Percentiles rank a stretch among this genome's conserved stretches.
Evolutionary conservation across 1,140 invertebrate species (phyloP).

Genomic region (Penaeus vannamei): DNA sequence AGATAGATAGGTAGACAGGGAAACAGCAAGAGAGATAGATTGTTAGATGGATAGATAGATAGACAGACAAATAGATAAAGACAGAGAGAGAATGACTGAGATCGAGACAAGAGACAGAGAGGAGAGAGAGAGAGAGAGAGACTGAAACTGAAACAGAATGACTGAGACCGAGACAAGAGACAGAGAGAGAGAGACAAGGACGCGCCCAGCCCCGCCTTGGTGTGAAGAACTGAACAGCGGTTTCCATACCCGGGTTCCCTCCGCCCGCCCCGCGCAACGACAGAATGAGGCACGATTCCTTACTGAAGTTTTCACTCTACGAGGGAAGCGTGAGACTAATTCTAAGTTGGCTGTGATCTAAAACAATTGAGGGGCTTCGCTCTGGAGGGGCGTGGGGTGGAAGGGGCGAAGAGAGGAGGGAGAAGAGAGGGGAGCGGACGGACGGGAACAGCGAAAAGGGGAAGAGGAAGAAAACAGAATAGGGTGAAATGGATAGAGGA

Average conservation of each 20-base stretch:
- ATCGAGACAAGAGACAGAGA: too few species aligned
- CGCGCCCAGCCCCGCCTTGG: too few species aligned
- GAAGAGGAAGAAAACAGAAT: background rate
- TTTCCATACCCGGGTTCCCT: too few species aligned
- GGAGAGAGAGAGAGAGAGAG: slow-evolving; percentile 24
- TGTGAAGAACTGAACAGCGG: too few species aligned
- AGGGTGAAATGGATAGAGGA: background rate
- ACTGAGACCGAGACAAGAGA: too few species aligned
- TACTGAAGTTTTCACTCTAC: slow-evolving; percentile 5
- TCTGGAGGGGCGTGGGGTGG: background rate
- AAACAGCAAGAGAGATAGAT: too few species aligned
- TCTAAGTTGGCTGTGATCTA: slow-evolving; percentile 29
- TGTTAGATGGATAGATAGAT: too few species aligned
- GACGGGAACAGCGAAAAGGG: background rate
- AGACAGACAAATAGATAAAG: too few species aligned
- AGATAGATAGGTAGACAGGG: too few species aligned
- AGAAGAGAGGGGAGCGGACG: background rate
- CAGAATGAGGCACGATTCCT: background rate
- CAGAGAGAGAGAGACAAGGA: too few species aligned
- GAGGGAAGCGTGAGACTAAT: slow-evolving; percentile 20
- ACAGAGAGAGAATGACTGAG: too few species aligned
- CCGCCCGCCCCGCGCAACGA: too few species aligned
- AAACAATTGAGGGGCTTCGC: slow-evolving; percentile 14
- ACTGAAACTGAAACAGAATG: background rate
- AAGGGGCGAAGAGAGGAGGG: background rate